Conservation (phyloP, 2,888 invertebrate genomes). For the Ephialtes manifestator region DNA sequence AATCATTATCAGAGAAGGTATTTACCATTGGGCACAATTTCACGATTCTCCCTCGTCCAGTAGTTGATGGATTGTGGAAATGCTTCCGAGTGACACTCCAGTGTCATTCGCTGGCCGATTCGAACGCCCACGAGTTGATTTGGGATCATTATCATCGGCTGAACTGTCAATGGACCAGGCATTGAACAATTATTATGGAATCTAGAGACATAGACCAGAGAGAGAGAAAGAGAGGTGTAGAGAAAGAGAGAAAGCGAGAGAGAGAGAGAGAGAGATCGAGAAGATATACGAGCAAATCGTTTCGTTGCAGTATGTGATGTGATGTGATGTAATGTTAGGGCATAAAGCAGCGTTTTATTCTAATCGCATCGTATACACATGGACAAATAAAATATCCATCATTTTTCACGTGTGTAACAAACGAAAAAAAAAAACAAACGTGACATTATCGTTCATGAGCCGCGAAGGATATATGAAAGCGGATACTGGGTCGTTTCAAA, state of each 20-base stretch:
- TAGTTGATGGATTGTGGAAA: slow-evolving; percentile 95
- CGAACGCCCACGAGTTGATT: slow-evolving; percentile 94
- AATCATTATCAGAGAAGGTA: slow-evolving; percentile 45
- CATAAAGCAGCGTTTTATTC: slow-evolving; percentile 43
- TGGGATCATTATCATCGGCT: slow-evolving; percentile 94
- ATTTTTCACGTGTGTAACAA: slow-evolving; percentile 24
- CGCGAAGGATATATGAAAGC: slow-evolving; percentile 24
- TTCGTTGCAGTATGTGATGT: background rate
- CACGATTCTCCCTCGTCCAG: slow-evolving; percentile 92
- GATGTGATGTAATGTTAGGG: background rate
- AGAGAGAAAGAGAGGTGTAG: slow-evolving; percentile 8
- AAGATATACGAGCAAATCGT: slow-evolving; percentile 6
- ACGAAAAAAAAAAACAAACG: slow-evolving; percentile 51
- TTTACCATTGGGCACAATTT: slow-evolving; percentile 92
- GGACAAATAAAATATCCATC: slow-evolving; percentile 58
- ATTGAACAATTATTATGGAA: slow-evolving; percentile 29
- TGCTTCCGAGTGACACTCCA: slow-evolving; percentile 94
- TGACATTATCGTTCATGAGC: slow-evolving; percentile 54
- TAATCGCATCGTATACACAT: slow-evolving; percentile 14
- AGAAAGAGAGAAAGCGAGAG: background rate
- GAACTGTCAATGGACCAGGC: slow-evolving; percentile 88
- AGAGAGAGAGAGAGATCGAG: slow-evolving; percentile 26
- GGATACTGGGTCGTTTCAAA: slow-evolving; percentile 31
- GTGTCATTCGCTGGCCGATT: slow-evolving; percentile 90
- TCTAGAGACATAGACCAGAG: background rate